These are phyloP conservation scores for Gnathonemus longibarbis DNA, from an alignment of 2,113 vertebrate genomes.

Conservation along the genomic window DNA sequence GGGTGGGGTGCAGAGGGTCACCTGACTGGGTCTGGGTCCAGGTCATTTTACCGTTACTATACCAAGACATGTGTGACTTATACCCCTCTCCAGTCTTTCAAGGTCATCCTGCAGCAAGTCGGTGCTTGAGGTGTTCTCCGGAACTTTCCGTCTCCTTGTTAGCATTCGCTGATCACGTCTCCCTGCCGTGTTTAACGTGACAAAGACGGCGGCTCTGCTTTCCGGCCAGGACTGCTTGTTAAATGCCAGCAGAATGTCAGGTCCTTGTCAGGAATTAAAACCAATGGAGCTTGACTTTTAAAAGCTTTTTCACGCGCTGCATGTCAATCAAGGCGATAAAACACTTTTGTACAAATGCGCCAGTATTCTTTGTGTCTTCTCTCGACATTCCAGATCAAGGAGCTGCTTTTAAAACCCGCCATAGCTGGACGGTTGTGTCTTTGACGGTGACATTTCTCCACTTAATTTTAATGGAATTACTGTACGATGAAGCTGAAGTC, in stretches of 20 bases:
- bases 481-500: neutral
- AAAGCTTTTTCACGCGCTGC: neutral
- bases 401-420: neutral
- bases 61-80: neutral
- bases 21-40: neutral
- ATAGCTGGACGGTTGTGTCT: neutral
- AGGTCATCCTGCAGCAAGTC: neutral
- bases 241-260: constrained; percentile 50
- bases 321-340: constrained; percentile 33
- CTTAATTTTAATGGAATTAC: neutral
- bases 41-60: neutral
- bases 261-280: constrained; percentile 48
- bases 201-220: neutral
- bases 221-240: constrained; percentile 27
- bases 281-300: constrained; percentile 25
- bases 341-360: neutral
- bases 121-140: neutral
- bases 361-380: neutral
- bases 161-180: neutral
- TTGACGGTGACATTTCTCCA: neutral
- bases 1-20: neutral
- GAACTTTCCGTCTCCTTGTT: neutral
- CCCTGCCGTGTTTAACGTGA: neutral
- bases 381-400: neutral
- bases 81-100: neutral